phyloP scores from a whole-genome alignment of 2,888 invertebrate species.

The Habroteleia sp. region DNA sequence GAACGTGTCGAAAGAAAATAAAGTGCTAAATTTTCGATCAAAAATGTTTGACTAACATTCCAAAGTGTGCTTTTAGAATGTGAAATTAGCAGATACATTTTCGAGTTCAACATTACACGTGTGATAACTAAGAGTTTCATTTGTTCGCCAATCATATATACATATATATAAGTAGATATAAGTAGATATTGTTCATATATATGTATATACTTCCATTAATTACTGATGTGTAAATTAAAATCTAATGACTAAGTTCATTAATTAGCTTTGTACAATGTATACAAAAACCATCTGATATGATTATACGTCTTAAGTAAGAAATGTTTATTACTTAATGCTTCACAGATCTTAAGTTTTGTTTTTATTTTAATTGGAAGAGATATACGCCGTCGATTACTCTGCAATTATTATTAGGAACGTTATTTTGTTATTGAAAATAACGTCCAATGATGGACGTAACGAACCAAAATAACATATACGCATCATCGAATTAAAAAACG shows the following conservation, averaged over 20 bases:
- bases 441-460: constrained; percentile 72
- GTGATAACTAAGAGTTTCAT: constrained; percentile 66
- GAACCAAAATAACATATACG: constrained; percentile 36
- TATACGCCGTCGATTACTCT: constrained; percentile 69
- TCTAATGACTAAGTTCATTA: constrained; percentile 78
- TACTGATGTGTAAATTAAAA: constrained; percentile 74
- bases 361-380: constrained; percentile 73
- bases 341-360: constrained; percentile 45
- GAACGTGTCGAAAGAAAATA: no score
- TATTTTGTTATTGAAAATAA: constrained; percentile 74
- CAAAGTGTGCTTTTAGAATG: no score
- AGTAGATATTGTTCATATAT: constrained; percentile 26
- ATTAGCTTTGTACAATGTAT: constrained; percentile 78
- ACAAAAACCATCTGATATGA: constrained; percentile 79
- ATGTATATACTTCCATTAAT: constrained; percentile 60
- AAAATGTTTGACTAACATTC: no score
- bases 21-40: no score
- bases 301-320: constrained; percentile 73
- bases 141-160: constrained; percentile 63
- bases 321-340: constrained; percentile 53
- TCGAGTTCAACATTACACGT: constrained; percentile 51
- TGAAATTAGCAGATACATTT: no score
- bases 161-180: constrained; percentile 55
- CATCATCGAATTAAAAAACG: background rate
- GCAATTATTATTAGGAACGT: constrained; percentile 77